Evolutionary conservation across 2,113 vertebrate genomes (phyloP).

Genomic region (Pseudopipra pipra): DNA sequence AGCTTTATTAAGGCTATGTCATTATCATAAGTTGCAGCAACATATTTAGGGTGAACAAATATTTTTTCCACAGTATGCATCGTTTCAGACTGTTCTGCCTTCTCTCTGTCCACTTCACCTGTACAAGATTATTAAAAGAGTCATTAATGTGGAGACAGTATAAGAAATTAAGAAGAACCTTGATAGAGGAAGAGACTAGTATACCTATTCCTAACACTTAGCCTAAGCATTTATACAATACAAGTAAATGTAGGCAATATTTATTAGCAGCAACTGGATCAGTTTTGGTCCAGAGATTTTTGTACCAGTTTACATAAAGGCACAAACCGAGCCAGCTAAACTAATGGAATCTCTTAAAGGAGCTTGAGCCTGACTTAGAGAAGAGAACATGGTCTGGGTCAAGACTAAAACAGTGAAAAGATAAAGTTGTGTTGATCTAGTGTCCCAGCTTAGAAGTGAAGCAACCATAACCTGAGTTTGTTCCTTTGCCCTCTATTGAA

Average conservation of each 20-base stretch:
- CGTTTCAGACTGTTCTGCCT: constrained; percentile 68
- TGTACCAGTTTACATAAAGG: not conserved
- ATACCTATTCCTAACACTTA: not conserved
- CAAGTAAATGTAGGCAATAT: not conserved
- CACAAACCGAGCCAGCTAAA: not conserved
- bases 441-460: not conserved
- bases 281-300: not conserved
- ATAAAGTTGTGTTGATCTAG: not conserved
- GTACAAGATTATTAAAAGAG: constrained; percentile 15
- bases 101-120: constrained; percentile 83
- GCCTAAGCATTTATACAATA: not conserved
- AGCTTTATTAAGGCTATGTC: constrained; percentile 91
- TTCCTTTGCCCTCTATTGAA: not conserved
- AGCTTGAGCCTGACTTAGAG: not conserved
- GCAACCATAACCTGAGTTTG: not conserved
- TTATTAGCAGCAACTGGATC: not conserved
- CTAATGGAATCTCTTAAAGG: not conserved
- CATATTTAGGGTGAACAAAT: constrained; percentile 76
- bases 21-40: constrained; percentile 74
- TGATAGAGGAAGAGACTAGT: not conserved
- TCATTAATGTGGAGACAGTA: not conserved
- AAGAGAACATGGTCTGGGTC: not conserved
- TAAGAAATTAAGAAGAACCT: not conserved
- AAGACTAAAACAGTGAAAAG: not conserved
- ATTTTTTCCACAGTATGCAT: constrained; percentile 70